A percentile compares a stretch with the other conserved stretches of the same genome.
phyloP scores from a whole-genome alignment of 2,888 invertebrate genomes.

The Hofmannophila pseudospretella region DNA sequence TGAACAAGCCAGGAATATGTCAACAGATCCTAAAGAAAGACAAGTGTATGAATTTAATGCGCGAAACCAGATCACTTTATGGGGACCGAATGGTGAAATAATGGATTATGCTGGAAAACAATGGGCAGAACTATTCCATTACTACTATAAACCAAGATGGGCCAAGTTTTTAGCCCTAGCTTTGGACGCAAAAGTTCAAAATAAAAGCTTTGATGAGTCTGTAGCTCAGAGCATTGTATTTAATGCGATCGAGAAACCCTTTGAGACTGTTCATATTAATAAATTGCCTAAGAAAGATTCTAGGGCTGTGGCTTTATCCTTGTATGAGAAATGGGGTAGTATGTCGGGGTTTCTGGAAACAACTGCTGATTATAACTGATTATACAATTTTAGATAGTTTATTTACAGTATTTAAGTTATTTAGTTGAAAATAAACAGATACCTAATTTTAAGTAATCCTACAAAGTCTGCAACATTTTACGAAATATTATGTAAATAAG shows the following conservation, averaged over 20 bases:
- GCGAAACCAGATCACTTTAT: constrained; percentile 93
- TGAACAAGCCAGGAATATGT: constrained; percentile 27
- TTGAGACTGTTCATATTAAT: constrained; percentile 24
- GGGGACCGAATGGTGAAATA: constrained; percentile 95
- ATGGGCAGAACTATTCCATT: constrained; percentile 84
- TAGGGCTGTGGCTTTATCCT: constrained; percentile 22
- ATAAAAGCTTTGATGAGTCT: constrained; percentile 77
- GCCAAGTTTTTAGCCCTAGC: constrained; percentile 80
- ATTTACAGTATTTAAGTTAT: too few species aligned
- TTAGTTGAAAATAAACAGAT: too few species aligned
- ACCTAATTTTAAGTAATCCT: too few species aligned
- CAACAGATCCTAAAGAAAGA: constrained; percentile 22
- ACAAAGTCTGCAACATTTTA: too few species aligned
- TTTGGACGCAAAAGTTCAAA: constrained; percentile 67
- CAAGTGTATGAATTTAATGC: constrained; percentile 81
- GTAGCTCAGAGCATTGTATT: constrained; percentile 65
- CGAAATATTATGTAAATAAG: too few species aligned
- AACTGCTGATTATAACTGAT: too few species aligned
- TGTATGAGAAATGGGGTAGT: constrained; percentile 57
- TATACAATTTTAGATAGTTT: too few species aligned
- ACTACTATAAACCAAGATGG: constrained; percentile 90
- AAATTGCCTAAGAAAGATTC: constrained; percentile 12
- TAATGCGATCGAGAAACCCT: constrained; percentile 42
- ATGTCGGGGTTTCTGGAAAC: constrained; percentile 50
- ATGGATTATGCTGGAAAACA: constrained; percentile 95